Percentiles rank a stretch among this genome's conserved stretches.
Evolutionary conservation across 1,140 invertebrate species (phyloP).

Genomic region (Pseudomyrmex cubaensis): DNA sequence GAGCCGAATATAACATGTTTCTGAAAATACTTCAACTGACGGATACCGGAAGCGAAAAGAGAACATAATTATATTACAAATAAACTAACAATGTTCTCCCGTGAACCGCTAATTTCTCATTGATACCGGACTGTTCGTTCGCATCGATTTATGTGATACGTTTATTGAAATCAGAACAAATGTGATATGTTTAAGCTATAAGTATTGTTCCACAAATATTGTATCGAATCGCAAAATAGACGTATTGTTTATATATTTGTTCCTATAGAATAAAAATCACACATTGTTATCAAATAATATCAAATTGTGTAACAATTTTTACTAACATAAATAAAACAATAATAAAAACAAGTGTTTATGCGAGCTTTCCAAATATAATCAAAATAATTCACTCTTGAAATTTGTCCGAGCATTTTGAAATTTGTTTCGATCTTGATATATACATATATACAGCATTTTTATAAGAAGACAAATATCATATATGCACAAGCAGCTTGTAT

Average conservation of each 20-base stretch:
- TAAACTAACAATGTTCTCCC: neutral
- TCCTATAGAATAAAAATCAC: too few relatives aligned
- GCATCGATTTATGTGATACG: neutral
- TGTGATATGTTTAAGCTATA: neutral
- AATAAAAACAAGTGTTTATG: too few relatives aligned
- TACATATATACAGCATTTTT: neutral
- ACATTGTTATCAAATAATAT: too few relatives aligned
- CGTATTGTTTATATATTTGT: too few relatives aligned
- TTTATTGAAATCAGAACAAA: neutral
- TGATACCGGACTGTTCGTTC: neutral
- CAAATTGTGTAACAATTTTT: too few relatives aligned
- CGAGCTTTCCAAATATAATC: neutral
- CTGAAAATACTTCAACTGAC: conserved; percentile 14
- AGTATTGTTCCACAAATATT: neutral
- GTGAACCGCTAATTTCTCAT: conserved; percentile 9
- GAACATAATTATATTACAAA: conserved; percentile 11
- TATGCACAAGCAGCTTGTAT: neutral
- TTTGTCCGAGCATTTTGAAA: neutral
- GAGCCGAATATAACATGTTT: neutral
- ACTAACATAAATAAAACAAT: too few relatives aligned
- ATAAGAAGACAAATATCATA: neutral
- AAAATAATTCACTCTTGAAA: neutral
- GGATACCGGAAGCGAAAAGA: neutral
- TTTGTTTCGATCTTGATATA: neutral
- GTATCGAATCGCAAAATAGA: too few relatives aligned